Base-by-base conservation (phyloP, 1,140 invertebrate genomes). In the Drosophila kohkoa region DNA sequence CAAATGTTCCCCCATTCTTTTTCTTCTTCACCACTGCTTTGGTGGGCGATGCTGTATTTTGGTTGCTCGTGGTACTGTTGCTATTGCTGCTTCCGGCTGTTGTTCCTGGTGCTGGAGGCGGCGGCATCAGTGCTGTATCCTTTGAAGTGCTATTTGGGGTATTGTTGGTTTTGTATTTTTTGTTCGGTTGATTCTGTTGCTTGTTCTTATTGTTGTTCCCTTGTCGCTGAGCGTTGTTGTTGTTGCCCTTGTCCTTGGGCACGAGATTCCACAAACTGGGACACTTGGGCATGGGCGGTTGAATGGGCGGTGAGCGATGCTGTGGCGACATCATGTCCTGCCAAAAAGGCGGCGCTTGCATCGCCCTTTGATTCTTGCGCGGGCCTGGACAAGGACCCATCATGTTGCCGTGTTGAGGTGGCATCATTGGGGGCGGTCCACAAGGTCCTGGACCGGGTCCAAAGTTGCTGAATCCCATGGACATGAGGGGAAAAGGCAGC, bases 241-340 rank as follows among this genome's bases (percentile, higher is more conserved):
- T 71, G 75, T 51, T 67, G 2, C 35, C 41, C 11, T 69, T 76
- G 1, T 87, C 83, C 48, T 81, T 88, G 15, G 83, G 83, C 13
- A 88, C 74, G 6, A 88, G 55, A 67, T 88, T 88, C 83, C 83
- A 88, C 8, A 80, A 35, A 8, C 77, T 88, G 0, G 83, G 83
- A n/a, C 83, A 88, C 52, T 88, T 88, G 2, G 85, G 85, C 86
- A 89, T 81, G 5, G 85, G 85, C 1, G 86, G 86, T 28, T 89
- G 85, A 3, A 89, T 89, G 7, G 85, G 85, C 10, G 86, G 85
- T 0, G 78, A 68, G 0, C 69, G 66, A 25, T 65, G 78, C 10
- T 66, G 69, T 1, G 85, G 85, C 30, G 86, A 79, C 81, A 90
- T 90, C 86, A 89, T 85, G 32, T 89, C 85, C 38, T 90, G 85